Conservation (phyloP, 2,888 invertebrate species). For the Odontothrips loti region DNA sequence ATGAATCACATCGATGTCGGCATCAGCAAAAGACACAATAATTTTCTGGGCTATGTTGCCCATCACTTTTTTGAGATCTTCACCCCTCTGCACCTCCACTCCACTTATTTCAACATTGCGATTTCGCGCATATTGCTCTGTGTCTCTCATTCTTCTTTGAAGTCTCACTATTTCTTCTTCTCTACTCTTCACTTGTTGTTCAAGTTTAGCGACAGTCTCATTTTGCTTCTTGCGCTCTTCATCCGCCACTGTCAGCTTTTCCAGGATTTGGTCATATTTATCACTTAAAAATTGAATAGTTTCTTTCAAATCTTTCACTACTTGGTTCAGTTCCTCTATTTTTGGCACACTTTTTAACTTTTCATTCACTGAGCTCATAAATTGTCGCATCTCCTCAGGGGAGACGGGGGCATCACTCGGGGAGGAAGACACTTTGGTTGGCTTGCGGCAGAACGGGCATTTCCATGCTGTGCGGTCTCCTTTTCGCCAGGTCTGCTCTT, state of each 20-base stretch:
- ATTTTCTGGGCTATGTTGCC: background rate
- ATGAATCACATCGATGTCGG: background rate
- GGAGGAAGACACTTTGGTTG: background rate
- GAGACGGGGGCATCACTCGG: background rate
- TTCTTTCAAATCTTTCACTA: background rate
- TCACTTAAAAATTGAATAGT: background rate
- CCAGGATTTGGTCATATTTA: background rate
- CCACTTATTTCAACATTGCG: background rate
- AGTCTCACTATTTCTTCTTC: background rate
- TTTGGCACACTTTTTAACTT: background rate
- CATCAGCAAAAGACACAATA: background rate
- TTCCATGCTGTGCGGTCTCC: background rate
- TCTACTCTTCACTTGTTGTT: background rate
- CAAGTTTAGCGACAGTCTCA: background rate
- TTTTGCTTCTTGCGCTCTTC: background rate
- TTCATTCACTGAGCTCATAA: background rate
- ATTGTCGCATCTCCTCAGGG: background rate
- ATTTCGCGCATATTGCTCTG: background rate
- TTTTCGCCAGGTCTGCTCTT: background rate
- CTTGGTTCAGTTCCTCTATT: background rate
- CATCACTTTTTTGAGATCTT: background rate
- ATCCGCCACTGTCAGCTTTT: background rate
- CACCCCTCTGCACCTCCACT: background rate
- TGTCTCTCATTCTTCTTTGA: background rate
- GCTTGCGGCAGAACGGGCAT: background rate